Conservation (phyloP, 1,140 invertebrate species). For the Drosophila pandora region DNA sequence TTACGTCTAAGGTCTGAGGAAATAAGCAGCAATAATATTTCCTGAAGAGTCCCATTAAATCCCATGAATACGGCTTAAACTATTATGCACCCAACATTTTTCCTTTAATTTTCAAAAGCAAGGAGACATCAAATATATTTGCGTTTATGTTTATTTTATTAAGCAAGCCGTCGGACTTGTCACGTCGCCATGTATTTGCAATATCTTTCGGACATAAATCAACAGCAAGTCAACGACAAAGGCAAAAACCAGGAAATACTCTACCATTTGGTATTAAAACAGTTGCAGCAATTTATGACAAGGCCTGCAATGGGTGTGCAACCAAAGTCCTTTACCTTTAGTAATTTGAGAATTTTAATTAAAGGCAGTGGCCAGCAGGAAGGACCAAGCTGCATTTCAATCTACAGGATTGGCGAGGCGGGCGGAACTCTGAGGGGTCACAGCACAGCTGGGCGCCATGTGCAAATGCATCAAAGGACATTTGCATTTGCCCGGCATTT, state of each 20-base stretch:
- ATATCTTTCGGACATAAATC: constrained; percentile 45
- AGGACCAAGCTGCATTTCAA: constrained; percentile 35
- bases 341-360: constrained; percentile 76
- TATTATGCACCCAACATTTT: not conserved
- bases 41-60: not conserved
- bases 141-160: constrained; percentile 33
- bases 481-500: constrained; percentile 65
- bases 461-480: constrained; percentile 65
- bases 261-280: constrained; percentile 41
- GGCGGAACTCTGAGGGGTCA: not conserved
- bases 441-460: constrained; percentile 47
- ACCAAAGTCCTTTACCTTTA: constrained; percentile 63
- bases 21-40: constrained; percentile 1
- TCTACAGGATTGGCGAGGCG: constrained; percentile 19
- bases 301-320: constrained; percentile 24
- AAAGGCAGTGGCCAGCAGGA: constrained; percentile 50
- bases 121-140: constrained; percentile 8
- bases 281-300: constrained; percentile 53
- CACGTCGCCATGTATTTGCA: constrained; percentile 1
- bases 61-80: not conserved
- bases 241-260: constrained; percentile 22
- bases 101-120: not conserved
- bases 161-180: not conserved
- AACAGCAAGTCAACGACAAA: constrained; percentile 30
- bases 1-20: not conserved